A percentile compares a stretch with the other conserved stretches of the same genome.
Conservation (phyloP, 2,888 invertebrate genomes). For the Phania funesta region DNA sequence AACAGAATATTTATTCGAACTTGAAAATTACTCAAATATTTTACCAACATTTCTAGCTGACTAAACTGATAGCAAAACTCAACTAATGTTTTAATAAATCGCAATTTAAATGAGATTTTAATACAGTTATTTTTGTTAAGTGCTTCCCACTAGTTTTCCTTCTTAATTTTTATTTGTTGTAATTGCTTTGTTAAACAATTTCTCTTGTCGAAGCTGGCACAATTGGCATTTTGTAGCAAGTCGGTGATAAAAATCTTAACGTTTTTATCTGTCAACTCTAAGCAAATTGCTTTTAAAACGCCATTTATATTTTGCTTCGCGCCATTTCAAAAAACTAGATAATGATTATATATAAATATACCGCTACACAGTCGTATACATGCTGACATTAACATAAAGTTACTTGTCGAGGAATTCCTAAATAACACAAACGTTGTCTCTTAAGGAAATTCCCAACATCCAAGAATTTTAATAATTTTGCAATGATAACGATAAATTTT, state of each 20-base stretch:
- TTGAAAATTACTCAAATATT: too few relatives aligned
- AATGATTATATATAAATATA: constrained; percentile 27
- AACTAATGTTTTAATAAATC: too few relatives aligned
- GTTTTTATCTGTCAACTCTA: constrained; percentile 53
- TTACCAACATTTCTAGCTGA: too few relatives aligned
- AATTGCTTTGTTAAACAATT: constrained; percentile 14
- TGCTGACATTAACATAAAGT: neutral
- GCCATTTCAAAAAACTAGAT: constrained; percentile 38
- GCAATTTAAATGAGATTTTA: neutral
- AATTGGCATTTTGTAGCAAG: constrained; percentile 43
- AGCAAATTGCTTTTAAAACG: constrained; percentile 56
- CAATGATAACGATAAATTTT: constrained; percentile 22
- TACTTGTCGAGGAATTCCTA: neutral
- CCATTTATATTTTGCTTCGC: constrained; percentile 32
- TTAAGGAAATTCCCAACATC: neutral
- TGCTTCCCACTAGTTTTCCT: neutral
- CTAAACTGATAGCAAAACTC: too few relatives aligned
- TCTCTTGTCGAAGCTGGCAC: neutral
- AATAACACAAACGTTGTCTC: neutral
- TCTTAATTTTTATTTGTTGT: neutral
- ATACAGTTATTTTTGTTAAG: neutral
- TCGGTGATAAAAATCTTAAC: constrained; percentile 46
- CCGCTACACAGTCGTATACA: neutral
- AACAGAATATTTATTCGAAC: too few relatives aligned
- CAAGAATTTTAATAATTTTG: constrained; percentile 32